phyloP scores from a whole-genome alignment of 2,797 vertebrate species.

The Crenuchus spilurus region DNA sequence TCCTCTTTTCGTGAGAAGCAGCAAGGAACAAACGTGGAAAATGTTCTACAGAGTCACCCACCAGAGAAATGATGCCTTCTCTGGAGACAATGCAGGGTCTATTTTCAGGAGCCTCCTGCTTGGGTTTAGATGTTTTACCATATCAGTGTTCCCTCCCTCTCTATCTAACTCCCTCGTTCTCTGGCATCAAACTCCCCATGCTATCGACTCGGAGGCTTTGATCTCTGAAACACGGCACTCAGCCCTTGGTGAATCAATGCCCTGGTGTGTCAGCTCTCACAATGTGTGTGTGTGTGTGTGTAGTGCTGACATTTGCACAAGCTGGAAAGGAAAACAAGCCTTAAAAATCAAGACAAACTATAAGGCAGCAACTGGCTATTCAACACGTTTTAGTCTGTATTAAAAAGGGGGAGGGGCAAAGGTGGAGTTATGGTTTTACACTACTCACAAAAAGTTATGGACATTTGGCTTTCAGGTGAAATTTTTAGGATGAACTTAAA shows the following conservation, averaged over 20 bases:
- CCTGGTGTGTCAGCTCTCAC: constrained; percentile 11
- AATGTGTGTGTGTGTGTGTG: constrained; percentile 56
- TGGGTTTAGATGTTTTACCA: constrained; percentile 30
- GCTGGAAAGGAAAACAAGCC: neutral
- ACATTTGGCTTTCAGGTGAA: too few species aligned
- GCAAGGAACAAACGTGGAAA: constrained; percentile 26
- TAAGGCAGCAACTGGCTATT: constrained; percentile 25
- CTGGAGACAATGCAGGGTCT: constrained; percentile 28
- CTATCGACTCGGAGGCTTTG: constrained; percentile 36
- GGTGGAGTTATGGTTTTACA: too few species aligned
- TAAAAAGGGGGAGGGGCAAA: too few species aligned
- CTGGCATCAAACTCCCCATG: constrained; percentile 30
- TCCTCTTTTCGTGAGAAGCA: constrained; percentile 1
- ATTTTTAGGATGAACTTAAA: too few species aligned
- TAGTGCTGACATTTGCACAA: constrained; percentile 35
- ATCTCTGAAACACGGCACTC: constrained; percentile 42
- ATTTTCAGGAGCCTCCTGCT: constrained; percentile 40
- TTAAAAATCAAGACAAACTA: neutral
- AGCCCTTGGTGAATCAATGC: constrained; percentile 32
- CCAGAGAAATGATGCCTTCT: constrained; percentile 13
- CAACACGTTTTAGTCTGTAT: too few species aligned
- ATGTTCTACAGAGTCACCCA: constrained; percentile 11
- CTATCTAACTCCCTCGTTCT: constrained; percentile 10
- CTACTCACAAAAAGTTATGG: too few species aligned
- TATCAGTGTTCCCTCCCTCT: constrained; percentile 17